Evolutionary conservation across 2,888 invertebrate genomes (phyloP).

Genomic region (Acanthococcus lagerstroemiae): DNA sequence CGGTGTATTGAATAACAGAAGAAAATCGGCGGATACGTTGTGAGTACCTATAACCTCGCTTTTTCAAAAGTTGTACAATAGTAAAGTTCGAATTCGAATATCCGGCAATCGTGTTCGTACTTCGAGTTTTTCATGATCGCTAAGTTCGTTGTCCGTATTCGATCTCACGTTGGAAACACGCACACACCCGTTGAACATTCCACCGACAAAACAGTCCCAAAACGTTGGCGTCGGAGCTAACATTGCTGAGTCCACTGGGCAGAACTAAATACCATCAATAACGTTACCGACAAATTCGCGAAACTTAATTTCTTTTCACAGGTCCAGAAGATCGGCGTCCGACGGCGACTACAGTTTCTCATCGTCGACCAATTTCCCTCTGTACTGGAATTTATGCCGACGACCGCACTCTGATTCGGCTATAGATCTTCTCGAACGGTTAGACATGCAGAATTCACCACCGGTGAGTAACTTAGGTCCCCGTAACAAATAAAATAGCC

Average conservation of each 20-base stretch:
- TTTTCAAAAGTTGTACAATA: no score
- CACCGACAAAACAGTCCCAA: no score
- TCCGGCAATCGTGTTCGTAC: no score
- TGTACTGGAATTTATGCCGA: slow-evolving; percentile 18
- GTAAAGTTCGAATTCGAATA: no score
- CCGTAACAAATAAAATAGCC: no score
- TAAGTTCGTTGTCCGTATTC: no score
- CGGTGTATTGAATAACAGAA: not conserved
- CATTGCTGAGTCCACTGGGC: no score
- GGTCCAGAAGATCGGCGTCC: slow-evolving; percentile 19
- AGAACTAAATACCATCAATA: no score
- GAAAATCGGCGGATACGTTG: slow-evolving; percentile 14
- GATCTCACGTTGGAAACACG: no score
- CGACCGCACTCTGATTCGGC: slow-evolving; percentile 25
- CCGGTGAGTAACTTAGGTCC: slow-evolving; percentile 13
- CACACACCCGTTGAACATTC: no score
- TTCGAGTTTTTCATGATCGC: no score
- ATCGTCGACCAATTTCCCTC: slow-evolving; percentile 14
- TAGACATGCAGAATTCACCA: slow-evolving; percentile 15
- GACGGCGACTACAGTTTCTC: slow-evolving; percentile 24
- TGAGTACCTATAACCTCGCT: not conserved
- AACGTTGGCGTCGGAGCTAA: no score
- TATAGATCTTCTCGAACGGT: slow-evolving; percentile 21
- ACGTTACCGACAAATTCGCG: not conserved
- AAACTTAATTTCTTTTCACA: not conserved